Conservation (phyloP, 1,140 invertebrate species). For the Camponotus pennsylvanicus region DNA sequence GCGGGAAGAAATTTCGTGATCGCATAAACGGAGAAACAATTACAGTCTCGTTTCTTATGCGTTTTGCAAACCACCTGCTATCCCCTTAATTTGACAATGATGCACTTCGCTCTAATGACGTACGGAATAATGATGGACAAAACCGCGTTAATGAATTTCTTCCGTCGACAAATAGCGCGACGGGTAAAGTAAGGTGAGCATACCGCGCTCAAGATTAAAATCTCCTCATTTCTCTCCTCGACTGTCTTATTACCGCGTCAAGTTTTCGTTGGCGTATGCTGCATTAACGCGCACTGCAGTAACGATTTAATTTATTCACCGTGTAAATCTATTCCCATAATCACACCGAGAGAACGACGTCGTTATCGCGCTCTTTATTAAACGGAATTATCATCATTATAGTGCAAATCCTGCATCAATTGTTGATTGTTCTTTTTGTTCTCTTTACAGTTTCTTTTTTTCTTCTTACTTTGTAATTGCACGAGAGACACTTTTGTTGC, state of each 20-base stretch:
- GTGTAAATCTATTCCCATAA: neutral
- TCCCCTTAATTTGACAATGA: conserved; percentile 15
- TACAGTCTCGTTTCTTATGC: neutral
- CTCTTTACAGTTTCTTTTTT: neutral
- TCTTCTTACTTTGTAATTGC: neutral
- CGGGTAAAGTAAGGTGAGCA: neutral
- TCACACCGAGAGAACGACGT: neutral
- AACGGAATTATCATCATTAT: neutral
- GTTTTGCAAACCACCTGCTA: neutral
- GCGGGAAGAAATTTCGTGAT: conserved; percentile 9
- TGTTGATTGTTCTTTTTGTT: neutral
- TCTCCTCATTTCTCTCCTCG: conserved; percentile 40
- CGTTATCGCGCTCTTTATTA: neutral
- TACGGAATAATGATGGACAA: conserved; percentile 19
- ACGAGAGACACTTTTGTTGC: neutral
- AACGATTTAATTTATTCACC: conserved; percentile 28
- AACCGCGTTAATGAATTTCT: conserved; percentile 47
- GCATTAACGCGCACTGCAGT: conserved; percentile 3
- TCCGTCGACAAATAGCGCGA: conserved; percentile 25
- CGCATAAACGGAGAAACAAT: neutral
- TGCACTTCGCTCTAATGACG: neutral
- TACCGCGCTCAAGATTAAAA: conserved; percentile 46
- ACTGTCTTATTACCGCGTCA: conserved; percentile 28
- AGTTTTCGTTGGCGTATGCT: neutral
- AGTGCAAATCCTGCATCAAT: neutral